Conservation (phyloP, 2,797 vertebrate genomes). For the Micromesistius poutassou region DNA sequence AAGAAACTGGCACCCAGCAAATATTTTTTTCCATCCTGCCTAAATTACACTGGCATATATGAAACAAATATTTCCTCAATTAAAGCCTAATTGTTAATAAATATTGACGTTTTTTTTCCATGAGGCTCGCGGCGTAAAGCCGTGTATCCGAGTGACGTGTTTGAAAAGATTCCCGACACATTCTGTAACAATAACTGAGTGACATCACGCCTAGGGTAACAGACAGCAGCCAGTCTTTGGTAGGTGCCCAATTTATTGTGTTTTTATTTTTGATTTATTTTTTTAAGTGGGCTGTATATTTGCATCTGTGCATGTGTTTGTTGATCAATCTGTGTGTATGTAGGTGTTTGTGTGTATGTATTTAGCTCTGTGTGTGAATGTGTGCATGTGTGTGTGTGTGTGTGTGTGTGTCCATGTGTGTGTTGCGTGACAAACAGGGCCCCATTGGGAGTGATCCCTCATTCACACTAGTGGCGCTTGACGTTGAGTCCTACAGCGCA, state of each 20-base stretch:
- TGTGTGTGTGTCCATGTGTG: conserved; percentile 18
- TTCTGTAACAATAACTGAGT: conserved; percentile 64
- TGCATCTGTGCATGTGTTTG: background rate
- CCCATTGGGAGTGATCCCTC: conserved; percentile 65
- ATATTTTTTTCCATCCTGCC: conserved; percentile 63
- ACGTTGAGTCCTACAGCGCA: conserved; percentile 68
- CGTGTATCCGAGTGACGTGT: conserved; percentile 62
- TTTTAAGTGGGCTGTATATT: conserved; percentile 58
- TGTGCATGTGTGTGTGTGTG: conserved; percentile 8
- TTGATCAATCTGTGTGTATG: conserved; percentile 5
- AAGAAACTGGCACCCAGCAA: conserved; percentile 36
- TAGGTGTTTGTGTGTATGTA: conserved; percentile 15
- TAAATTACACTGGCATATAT: conserved; percentile 65
- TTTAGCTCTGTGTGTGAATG: background rate
- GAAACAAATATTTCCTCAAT: conserved; percentile 74
- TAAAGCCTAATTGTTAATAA: conserved; percentile 74
- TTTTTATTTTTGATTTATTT: too few relatives aligned
- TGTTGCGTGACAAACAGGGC: conserved; percentile 62
- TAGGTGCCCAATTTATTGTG: conserved; percentile 72
- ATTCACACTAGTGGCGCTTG: conserved; percentile 65
- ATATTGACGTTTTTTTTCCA: conserved; percentile 52
- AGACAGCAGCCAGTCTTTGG: conserved; percentile 61
- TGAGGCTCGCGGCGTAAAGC: conserved; percentile 25
- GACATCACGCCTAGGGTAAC: conserved; percentile 63
- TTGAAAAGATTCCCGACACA: conserved; percentile 61